Evolutionary conservation across 37 sponge, comb jelly and placozoan species (phyloP), one percentile per base, ranked within the genome.

Genomic region (Sycon ciliatum): DNA sequence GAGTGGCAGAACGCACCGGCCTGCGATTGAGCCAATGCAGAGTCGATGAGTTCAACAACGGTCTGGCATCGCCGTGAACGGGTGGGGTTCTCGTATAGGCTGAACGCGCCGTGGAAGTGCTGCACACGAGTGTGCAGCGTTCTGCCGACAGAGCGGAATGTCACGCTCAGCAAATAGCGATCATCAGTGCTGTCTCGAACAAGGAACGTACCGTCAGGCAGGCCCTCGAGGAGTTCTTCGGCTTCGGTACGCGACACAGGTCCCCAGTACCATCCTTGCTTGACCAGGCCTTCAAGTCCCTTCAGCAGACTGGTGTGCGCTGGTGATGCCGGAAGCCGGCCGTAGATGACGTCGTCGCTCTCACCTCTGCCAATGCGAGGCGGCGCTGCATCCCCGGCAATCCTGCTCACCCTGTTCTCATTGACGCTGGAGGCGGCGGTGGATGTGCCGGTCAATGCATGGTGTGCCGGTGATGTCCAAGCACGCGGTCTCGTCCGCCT

Each of bases 191-290:
- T 88, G 68, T 93, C 94, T 23, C 94, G 55, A 6, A 93, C 94
- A 2, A 93, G 83, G 32, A 93, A 93, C 0, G 89, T 80, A 22
- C 94, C 94, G 52, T 93, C 88, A 2, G 78, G 67, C 1, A 42
- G 20, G 1, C 89, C 77, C 7, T 56, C 36, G 0, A 93, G 79
- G 28, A 56, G 79, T 71, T 88, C 86, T 56, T 93, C 94, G 0
- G 94, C 94, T 39, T 93, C 88, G 22, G 80, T 74, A 32, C 90
- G 62, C 0, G 83, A 83, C 30, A 93, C 57, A 11, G 94, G 94
- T 4, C 94, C 94, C 94, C 94, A 93, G 75, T 93, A 93, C 94
- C 94, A 93, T 4, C 94, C 94, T 24, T 88, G 72, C 1, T 68
- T 56, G 1, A 84, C 81, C 11, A 93, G 76, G 56, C 83, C n/a